Base-by-base conservation (phyloP, 1,140 invertebrate genomes). In the Lepidurus apus region DNA sequence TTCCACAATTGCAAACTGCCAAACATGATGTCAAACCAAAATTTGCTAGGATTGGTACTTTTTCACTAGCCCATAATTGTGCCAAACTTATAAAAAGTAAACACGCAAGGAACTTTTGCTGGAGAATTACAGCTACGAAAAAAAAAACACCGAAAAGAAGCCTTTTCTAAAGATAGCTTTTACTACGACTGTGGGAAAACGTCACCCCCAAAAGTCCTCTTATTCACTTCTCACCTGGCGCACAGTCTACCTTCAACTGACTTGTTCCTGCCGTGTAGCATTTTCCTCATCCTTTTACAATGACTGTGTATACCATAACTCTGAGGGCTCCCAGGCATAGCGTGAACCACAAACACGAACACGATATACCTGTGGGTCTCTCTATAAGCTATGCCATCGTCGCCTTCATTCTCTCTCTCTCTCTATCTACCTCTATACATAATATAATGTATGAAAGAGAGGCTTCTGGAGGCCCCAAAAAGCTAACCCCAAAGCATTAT, bases 1-100 rank as follows among this genome's bases (percentile, higher is more conserved):
- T 79, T 79, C 78, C 73, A 79, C 42, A 75, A 74, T 44, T 75
- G 73, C 74, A 79, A 74, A 11, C 78, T 74, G 21, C 53, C 53
- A 21, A 65, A 65, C 53, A 65, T 65, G 53, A 21, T 65, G 53
- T 7, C 13, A 0, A 34, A 34, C 34, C 34, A 0, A 65, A 21
- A 65, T 21, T 21, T 3, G 53, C 53, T 65, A 65, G 45, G 45
- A 17, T 65, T 21, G 13, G 2, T 21, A n/a, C 13, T n/a, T 7
- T 21, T 65, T 65, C n/a, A 0, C 45, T 9, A 17, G 21, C 8
- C 17, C 53, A 65, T 34, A 3, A 34, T 34, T 4, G 34, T 34
- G 34, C 34, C 34, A 4, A 34, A 34, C 3, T 34, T 34, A 34
- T 4, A 34, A 26, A 1, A 26, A 34, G 34, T 34, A 34, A 34